These are phyloP conservation scores for Pteropus rufus DNA, from an alignment of 2,797 vertebrate genomes.

Conservation along the genomic window DNA sequence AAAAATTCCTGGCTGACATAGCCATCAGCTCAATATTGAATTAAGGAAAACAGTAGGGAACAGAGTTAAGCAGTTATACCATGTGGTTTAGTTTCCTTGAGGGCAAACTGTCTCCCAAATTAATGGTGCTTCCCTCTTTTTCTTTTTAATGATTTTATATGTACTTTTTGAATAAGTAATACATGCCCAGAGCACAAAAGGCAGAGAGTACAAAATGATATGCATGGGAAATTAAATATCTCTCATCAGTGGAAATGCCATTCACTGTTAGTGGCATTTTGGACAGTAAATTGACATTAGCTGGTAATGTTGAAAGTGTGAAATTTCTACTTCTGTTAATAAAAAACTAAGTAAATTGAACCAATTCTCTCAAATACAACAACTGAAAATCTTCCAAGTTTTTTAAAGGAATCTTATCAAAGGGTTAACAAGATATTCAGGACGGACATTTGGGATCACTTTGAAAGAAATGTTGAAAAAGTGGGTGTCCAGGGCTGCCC, in stretches of 20 bases:
- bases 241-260: background rate
- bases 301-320: background rate
- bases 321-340: background rate
- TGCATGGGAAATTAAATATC: background rate
- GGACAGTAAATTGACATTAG: background rate
- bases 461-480: background rate
- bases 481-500: background rate
- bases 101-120: background rate
- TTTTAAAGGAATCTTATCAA: background rate
- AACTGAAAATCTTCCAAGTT: background rate
- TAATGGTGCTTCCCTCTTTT: constrained; percentile 6
- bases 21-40: constrained; percentile 82
- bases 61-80: background rate
- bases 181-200: background rate
- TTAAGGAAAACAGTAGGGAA: constrained; percentile 18
- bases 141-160: constrained; percentile 32
- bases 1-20: constrained; percentile 81
- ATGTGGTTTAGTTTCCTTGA: constrained; percentile 20
- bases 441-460: background rate
- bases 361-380: background rate
- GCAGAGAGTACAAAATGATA: background rate
- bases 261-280: background rate
- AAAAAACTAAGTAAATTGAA: background rate
- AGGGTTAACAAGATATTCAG: background rate
- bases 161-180: constrained; percentile 14